phyloP scores from a whole-genome alignment of 1,140 invertebrate genomes.

The Trypoxylus dichotomus region DNA sequence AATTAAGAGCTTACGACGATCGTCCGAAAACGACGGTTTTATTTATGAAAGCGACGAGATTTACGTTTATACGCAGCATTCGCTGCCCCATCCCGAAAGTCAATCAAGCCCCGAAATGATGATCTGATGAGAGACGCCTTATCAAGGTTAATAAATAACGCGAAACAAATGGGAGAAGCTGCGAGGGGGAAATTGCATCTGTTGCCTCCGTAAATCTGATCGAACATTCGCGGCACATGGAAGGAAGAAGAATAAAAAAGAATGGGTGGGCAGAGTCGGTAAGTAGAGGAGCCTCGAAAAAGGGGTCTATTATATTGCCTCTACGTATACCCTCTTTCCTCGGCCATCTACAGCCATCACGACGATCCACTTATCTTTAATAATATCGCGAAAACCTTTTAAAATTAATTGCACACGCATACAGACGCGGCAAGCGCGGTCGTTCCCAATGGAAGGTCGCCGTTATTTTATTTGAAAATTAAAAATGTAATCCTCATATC shows the following conservation, averaged over 20 bases:
- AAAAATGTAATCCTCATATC: slow-evolving; percentile 42
- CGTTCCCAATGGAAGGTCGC: slow-evolving; percentile 18
- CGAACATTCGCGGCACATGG: not conserved
- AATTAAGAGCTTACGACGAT: slow-evolving; percentile 7
- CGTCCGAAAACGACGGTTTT: not conserved
- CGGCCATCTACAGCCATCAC: not conserved
- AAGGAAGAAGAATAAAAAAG: not conserved
- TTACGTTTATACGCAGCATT: not conserved
- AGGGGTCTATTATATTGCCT: not conserved
- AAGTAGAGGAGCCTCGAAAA: not conserved
- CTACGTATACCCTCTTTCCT: not conserved
- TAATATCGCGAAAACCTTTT: slow-evolving; percentile 52
- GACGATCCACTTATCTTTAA: slow-evolving; percentile 50
- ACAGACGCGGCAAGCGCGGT: not conserved
- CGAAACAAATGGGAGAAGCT: not conserved
- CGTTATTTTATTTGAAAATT: slow-evolving; percentile 48
- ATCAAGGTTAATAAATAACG: slow-evolving; percentile 16
- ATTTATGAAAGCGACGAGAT: not conserved
- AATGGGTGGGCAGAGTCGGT: not conserved
- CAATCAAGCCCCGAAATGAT: slow-evolving; percentile 2
- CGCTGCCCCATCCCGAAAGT: not conserved
- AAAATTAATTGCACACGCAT: slow-evolving; percentile 51
- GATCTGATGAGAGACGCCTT: slow-evolving; percentile 15
- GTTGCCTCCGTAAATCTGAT: slow-evolving; percentile 12
- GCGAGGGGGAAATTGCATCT: not conserved